A percentile compares a stretch with the other conserved stretches of the same genome.
Evolutionary conservation across 2,797 vertebrate genomes (phyloP).

Genomic region (Mustela erminea): DNA sequence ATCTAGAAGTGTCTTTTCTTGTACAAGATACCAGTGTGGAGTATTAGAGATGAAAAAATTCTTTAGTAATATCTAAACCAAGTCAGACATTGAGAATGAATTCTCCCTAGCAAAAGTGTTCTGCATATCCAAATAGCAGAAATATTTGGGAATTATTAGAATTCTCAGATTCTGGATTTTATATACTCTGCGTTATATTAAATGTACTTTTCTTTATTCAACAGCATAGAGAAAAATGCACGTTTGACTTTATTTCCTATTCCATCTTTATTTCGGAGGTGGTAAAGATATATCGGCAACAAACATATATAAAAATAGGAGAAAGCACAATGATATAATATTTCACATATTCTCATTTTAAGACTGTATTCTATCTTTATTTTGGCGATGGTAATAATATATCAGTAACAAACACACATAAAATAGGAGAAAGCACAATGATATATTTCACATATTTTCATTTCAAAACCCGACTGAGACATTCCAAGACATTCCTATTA

Average conservation of each 20-base stretch:
- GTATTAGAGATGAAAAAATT: not conserved
- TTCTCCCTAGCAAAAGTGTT: not conserved
- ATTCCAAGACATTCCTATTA: not conserved
- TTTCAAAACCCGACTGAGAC: not conserved
- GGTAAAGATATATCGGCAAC: not conserved
- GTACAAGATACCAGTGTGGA: not conserved
- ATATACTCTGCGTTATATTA: not conserved
- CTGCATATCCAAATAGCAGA: not conserved
- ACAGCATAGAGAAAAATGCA: not conserved
- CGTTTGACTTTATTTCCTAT: not conserved
- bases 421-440: not conserved
- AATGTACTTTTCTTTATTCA: not conserved
- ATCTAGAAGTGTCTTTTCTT: not conserved
- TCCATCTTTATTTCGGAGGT: not conserved
- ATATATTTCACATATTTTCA: not conserved
- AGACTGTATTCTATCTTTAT: not conserved
- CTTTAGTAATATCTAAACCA: conserved; percentile 7
- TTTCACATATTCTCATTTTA: not conserved
- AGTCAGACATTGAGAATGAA: not conserved
- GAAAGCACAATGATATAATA: not conserved
- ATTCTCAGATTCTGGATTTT: not conserved
- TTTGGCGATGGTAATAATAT: not conserved
- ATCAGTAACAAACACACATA: not conserved
- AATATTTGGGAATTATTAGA: not conserved
- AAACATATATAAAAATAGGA: not conserved